Evolutionary conservation across 1,140 invertebrate genomes (phyloP).

Genomic region (Arion vulgaris): DNA sequence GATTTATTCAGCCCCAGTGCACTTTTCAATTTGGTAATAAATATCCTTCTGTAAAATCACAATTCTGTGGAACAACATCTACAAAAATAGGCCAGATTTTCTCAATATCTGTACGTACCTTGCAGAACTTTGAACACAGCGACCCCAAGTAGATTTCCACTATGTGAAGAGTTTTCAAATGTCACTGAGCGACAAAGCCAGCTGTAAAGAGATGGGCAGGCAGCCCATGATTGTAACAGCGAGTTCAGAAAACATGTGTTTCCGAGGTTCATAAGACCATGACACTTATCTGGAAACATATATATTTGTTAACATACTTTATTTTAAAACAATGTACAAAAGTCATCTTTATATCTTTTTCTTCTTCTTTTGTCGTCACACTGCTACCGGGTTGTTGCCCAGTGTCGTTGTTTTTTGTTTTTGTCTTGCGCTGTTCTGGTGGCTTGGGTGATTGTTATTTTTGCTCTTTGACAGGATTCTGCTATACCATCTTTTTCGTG

Average conservation of each 20-base stretch:
- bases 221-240: constrained; percentile 93
- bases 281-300: constrained; percentile 70
- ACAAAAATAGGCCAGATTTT: not conserved
- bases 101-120: constrained; percentile 42
- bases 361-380: not conserved
- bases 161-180: constrained; percentile 36
- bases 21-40: too few species aligned
- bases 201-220: constrained; percentile 82
- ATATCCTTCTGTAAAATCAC: too few species aligned
- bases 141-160: constrained; percentile 48
- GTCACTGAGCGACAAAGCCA: constrained; percentile 79
- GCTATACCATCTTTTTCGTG: too few species aligned
- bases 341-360: not conserved
- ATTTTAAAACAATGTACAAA: not conserved
- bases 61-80: too few species aligned
- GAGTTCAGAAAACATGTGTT: constrained; percentile 99
- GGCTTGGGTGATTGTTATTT: too few species aligned
- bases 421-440: too few species aligned
- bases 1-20: too few species aligned
- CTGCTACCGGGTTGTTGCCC: too few species aligned
- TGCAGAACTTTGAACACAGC: constrained; percentile 57
- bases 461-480: too few species aligned
- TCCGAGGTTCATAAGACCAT: constrained; percentile 94
- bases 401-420: too few species aligned
- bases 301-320: not conserved